These are phyloP conservation scores for Coregonus ussuriensis DNA, from an alignment of 2,797 vertebrate genomes.

Conservation along the genomic window DNA sequence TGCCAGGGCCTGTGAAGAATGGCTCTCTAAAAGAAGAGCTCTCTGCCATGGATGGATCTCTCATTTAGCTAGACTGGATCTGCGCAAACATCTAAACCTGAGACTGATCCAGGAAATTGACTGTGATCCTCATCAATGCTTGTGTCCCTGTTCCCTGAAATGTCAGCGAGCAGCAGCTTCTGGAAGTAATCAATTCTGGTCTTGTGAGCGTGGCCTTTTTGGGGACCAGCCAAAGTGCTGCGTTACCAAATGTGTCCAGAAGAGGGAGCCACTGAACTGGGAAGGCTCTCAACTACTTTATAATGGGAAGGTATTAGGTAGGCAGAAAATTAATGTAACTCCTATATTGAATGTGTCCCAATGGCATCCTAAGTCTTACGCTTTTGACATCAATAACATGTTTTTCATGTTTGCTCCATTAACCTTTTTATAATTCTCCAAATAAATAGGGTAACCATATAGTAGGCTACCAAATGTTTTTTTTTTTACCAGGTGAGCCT, in stretches of 20 bases:
- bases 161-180: background rate
- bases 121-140: background rate
- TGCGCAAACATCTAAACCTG: background rate
- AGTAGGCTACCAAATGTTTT: background rate
- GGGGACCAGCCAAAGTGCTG: background rate
- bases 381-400: background rate
- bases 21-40: background rate
- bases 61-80: background rate
- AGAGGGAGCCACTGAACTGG: conserved; percentile 47
- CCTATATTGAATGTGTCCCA: background rate
- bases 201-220: background rate
- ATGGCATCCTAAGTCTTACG: background rate
- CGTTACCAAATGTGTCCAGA: conserved; percentile 29
- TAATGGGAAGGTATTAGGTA: background rate
- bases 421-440: background rate
- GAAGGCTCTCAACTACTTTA: background rate
- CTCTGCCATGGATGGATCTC: background rate
- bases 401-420: background rate
- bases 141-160: background rate
- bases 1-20: conserved; percentile 4
- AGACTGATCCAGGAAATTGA: background rate
- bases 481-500: background rate
- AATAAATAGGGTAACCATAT: background rate
- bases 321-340: too few relatives aligned
- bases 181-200: background rate